A percentile compares a stretch with the other conserved stretches of the same genome.
These are phyloP conservation scores for Pocillopora verrucosa DNA, from an alignment of 64 coral and sea anemone species.

Conservation along the genomic window DNA sequence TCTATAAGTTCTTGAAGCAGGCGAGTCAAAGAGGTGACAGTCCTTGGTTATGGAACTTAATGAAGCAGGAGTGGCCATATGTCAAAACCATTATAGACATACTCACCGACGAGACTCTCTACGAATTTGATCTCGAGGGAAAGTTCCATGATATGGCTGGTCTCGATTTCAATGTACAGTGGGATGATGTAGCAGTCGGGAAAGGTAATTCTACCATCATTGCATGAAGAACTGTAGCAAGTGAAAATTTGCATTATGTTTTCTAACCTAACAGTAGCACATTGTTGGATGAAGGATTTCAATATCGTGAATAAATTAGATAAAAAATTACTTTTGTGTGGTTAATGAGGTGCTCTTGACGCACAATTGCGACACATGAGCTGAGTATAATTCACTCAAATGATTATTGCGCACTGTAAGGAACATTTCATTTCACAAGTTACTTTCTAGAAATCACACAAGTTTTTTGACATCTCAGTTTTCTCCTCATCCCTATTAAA, in stretches of 20 bases:
- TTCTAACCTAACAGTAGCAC: not conserved
- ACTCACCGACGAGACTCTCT: slow-evolving; percentile 32
- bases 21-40: slow-evolving; percentile 25
- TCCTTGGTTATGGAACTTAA: slow-evolving; percentile 65
- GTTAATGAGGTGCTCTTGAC: too few species aligned
- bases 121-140: slow-evolving; percentile 66
- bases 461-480: too few species aligned
- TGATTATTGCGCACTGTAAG: too few species aligned
- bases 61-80: slow-evolving; percentile 26
- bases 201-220: not conserved
- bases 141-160: slow-evolving; percentile 64
- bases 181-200: slow-evolving; percentile 4
- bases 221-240: not conserved
- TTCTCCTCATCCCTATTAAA: too few species aligned
- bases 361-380: too few species aligned
- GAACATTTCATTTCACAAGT: too few species aligned
- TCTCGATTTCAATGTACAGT: slow-evolving; percentile 22
- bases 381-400: too few species aligned
- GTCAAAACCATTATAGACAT: slow-evolving; percentile 12
- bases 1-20: slow-evolving; percentile 56
- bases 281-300: not conserved
- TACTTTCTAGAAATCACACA: too few species aligned
- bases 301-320: not conserved
- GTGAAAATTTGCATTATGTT: too few species aligned
- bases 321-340: not conserved